phyloP scores from a whole-genome alignment of 2,113 vertebrate genomes.

The Otolemur garnettii region DNA sequence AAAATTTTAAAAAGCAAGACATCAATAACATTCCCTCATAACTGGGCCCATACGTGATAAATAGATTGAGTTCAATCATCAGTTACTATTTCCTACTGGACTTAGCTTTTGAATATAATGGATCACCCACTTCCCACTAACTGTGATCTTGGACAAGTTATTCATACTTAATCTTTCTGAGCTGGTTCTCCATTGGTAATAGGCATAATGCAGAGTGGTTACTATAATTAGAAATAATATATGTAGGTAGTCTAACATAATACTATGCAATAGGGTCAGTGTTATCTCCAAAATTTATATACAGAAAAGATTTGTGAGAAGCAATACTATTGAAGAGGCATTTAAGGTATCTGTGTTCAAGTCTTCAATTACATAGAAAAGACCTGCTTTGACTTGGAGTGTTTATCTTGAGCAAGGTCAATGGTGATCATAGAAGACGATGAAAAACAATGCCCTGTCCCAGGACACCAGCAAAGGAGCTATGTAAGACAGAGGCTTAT shows the following conservation, averaged over 20 bases:
- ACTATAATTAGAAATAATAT: conserved; percentile 3
- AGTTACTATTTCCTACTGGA: background rate
- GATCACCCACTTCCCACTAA: background rate
- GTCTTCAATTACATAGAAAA: conserved; percentile 1
- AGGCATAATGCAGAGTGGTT: background rate
- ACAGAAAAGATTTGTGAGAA: background rate
- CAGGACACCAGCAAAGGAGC: background rate
- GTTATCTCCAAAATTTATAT: background rate
- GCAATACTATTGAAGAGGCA: background rate
- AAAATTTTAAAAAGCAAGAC: background rate
- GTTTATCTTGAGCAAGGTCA: background rate
- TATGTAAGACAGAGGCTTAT: background rate
- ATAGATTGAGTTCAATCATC: background rate
- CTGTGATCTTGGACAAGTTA: background rate
- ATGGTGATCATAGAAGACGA: background rate
- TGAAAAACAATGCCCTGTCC: background rate
- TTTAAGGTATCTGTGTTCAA: background rate
- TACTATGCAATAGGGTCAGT: background rate
- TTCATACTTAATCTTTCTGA: background rate
- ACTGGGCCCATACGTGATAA: background rate
- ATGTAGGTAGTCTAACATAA: background rate
- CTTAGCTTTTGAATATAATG: background rate
- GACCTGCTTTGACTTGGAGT: background rate
- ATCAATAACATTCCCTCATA: conserved; percentile 7
- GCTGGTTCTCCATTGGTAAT: background rate